A percentile compares a stretch with the other conserved stretches of the same genome.
phyloP scores from a whole-genome alignment of 2,113 vertebrate species.

The Halichoerus grypus region DNA sequence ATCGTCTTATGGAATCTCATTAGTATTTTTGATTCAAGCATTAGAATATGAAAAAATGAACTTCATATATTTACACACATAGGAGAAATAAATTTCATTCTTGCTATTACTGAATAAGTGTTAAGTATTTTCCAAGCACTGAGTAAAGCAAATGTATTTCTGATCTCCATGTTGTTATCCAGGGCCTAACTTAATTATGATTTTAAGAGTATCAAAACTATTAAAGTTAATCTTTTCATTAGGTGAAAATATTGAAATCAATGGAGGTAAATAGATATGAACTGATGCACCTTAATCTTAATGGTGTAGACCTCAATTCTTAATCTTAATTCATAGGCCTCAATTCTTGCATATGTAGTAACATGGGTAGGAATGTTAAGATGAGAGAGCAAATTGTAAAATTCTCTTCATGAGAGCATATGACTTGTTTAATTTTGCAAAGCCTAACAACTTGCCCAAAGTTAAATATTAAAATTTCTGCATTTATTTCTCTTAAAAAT shows the following conservation, averaged over 20 bases:
- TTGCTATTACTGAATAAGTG: neutral
- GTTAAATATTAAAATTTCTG: neutral
- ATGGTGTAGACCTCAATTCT: neutral
- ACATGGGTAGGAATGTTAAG: neutral
- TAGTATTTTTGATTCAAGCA: neutral
- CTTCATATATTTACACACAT: neutral
- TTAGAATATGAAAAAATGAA: neutral
- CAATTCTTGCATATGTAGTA: neutral
- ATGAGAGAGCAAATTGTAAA: neutral
- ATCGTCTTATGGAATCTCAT: constrained; percentile 38
- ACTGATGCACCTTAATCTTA: neutral
- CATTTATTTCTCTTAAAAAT: neutral
- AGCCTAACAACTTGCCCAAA: neutral
- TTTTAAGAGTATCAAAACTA: neutral
- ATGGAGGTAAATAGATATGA: neutral
- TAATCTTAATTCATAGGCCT: neutral
- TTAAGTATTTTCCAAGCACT: neutral
- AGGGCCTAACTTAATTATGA: neutral
- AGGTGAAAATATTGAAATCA: neutral
- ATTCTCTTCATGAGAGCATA: neutral
- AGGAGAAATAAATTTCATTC: neutral
- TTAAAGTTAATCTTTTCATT: neutral
- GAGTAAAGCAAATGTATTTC: neutral
- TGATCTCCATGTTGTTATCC: neutral
- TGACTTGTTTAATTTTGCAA: neutral